Percentiles rank a stretch among this genome's conserved stretches.
Evolutionary conservation across 2,113 vertebrate genomes (phyloP).

Genomic region (Athene noctua): DNA sequence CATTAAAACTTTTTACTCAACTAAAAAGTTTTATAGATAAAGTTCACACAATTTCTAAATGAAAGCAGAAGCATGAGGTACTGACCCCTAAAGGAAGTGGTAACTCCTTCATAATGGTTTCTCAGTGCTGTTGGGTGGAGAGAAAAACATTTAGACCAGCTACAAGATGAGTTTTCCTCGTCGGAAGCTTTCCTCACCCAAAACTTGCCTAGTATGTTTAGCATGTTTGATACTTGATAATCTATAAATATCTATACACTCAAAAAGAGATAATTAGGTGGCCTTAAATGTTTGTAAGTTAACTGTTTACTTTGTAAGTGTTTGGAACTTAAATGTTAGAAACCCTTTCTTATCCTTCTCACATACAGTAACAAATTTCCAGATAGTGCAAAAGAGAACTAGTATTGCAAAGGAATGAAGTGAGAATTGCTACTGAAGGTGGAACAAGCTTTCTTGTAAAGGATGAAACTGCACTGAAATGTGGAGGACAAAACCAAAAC

Average conservation of each 20-base stretch:
- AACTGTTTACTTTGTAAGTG: no score
- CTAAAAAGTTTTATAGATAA: neutral
- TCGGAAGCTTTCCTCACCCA: neutral
- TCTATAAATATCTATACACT: neutral
- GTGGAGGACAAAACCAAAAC: no score
- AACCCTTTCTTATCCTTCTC: neutral
- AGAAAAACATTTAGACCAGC: neutral
- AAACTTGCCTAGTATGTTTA: neutral
- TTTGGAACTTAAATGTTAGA: neutral
- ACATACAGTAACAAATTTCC: neutral
- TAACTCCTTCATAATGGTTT: neutral
- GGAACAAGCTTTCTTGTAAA: neutral
- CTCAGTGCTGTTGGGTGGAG: neutral
- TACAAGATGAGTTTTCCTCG: neutral
- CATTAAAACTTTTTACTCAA: neutral
- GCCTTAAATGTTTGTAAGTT: no score
- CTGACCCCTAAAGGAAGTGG: rapidly evolving
- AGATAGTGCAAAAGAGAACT: neutral
- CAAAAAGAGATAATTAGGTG: neutral
- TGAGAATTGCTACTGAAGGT: neutral
- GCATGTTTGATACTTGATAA: neutral
- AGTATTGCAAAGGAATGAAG: neutral
- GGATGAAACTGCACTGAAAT: neutral
- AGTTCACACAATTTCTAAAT: neutral
- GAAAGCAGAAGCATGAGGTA: neutral